Base-by-base conservation (phyloP, 2,113 vertebrate genomes). In the Anas platyrhynchos region DNA sequence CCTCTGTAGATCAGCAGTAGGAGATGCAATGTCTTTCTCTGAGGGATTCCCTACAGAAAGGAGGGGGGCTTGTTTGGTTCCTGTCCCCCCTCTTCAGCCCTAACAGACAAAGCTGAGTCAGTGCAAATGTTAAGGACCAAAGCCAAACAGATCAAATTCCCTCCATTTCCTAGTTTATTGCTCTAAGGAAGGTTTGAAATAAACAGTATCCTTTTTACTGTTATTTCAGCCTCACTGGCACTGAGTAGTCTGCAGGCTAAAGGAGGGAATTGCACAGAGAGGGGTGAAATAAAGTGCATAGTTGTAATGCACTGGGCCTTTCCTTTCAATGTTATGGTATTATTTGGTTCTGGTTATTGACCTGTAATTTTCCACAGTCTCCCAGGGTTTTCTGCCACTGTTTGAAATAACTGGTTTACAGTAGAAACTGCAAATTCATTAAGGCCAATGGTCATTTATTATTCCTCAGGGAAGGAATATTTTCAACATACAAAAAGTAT, bases 11-110 rank as follows among this genome's bases (percentile, higher is more conserved):
- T 46, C 4, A 0, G 0, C n/a, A 50, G 2, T 1, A 1, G 29
- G 13, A 77, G 38, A 52, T 3, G 3, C 2, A 0, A 17, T 0
- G 0, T 27, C 43, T 43, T 26, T n/a, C 3, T 46, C 29, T 2
- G 1, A 54, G 11, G 44, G 14, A n/a, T 54, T 74, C 50, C 34
- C 29, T 18, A 36, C 6, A 38, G 12, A 29, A 34, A 41, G 14
- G 16, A 55, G 6, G 6, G 6, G 8, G 11, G 2, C 11, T 17
- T n/a, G 3, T 27, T 41, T 78, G 29, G 1, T 43, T 58, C 52
- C 34, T 56, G 9, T 61, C 22, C 21, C 41, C 9, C 2, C 6
- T 36, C 44, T 62, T 67, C 56, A 82, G 52, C n/a, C 27, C 23
- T 2, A 58, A 62, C 2, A 74, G 16, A 29, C 54, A n/a, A 75